Conservation (phyloP, 2,797 vertebrate genomes). For the Squalus acanthias region DNA sequence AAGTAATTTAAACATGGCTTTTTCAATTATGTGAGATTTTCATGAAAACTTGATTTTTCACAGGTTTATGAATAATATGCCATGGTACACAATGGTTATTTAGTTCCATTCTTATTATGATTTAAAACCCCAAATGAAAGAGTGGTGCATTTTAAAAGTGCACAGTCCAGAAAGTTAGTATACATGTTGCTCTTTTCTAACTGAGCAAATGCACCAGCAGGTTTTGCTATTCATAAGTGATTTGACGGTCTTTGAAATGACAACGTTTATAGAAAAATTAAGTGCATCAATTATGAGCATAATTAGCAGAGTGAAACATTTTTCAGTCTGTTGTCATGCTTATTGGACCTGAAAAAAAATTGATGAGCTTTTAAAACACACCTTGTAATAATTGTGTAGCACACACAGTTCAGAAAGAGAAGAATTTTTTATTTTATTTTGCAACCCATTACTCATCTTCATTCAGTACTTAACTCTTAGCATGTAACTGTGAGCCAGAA, state of each 20-base stretch:
- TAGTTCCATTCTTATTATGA: neutral
- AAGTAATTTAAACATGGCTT: neutral
- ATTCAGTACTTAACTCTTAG: neutral
- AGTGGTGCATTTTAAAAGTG: neutral
- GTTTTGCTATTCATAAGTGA: neutral
- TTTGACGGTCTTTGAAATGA: neutral
- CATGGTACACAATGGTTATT: neutral
- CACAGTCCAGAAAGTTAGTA: neutral
- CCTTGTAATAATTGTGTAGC: neutral
- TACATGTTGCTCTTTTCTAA: neutral
- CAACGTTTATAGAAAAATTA: constrained; percentile 22
- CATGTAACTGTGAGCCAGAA: neutral
- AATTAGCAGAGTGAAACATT: neutral
- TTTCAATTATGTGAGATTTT: neutral
- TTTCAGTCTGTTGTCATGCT: neutral
- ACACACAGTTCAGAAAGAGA: neutral
- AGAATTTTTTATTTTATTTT: neutral
- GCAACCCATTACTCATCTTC: neutral
- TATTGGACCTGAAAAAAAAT: neutral
- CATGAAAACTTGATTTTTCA: neutral
- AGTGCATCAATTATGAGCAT: neutral
- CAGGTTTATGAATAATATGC: neutral
- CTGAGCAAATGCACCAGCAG: neutral
- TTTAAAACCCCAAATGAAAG: neutral
- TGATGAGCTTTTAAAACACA: neutral